Evolutionary conservation across 2,113 vertebrate species (phyloP).

Genomic region (Donacobius atricapilla): DNA sequence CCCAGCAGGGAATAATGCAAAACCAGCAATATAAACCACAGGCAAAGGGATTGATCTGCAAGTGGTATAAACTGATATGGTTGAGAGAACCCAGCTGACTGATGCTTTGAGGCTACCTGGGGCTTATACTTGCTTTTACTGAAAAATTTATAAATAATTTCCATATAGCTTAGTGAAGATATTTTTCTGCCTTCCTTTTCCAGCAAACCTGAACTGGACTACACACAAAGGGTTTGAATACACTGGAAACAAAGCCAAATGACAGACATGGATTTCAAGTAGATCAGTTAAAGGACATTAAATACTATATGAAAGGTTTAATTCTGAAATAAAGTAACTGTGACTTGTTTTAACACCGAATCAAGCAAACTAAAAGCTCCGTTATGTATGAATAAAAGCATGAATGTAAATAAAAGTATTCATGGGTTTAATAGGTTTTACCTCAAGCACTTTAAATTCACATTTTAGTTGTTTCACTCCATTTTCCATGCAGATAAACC

Average conservation of each 20-base stretch:
- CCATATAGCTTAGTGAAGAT: neutral
- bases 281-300: constrained; percentile 9
- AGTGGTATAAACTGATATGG: neutral
- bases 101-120: neutral
- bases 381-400: constrained; percentile 9
- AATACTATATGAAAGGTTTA: constrained; percentile 3
- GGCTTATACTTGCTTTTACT: neutral
- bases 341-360: constrained; percentile 27
- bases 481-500: neutral
- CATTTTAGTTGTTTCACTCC: neutral
- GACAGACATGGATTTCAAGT: constrained; percentile 15
- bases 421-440: neutral
- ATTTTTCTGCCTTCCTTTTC: neutral
- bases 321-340: constrained; percentile 21
- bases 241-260: constrained; percentile 17
- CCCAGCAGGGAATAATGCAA: neutral
- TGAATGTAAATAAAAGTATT: too few species aligned
- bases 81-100: neutral
- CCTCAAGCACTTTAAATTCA: constrained; percentile 14
- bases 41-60: neutral
- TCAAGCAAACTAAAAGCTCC: neutral
- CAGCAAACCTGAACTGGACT: neutral
- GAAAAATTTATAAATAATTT: neutral
- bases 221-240: neutral
- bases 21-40: neutral